These are phyloP conservation scores for Anaspis maculata DNA, from an alignment of 2,888 invertebrate species.

Conservation along the genomic window DNA sequence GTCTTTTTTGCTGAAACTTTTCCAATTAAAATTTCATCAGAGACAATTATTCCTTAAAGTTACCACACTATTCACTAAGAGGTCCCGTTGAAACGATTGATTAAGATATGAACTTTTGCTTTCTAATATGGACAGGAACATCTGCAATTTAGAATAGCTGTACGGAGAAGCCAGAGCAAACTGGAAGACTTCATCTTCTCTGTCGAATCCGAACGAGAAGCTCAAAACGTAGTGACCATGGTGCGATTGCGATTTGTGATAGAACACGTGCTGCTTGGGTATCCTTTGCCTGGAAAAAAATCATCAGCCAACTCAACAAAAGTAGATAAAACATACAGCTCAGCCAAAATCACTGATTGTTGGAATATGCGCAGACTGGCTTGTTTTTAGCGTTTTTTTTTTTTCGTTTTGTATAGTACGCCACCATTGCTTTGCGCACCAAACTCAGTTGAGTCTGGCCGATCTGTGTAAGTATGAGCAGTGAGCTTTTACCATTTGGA, in stretches of 20 bases:
- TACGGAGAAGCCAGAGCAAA: slow-evolving; percentile 92
- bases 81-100: slow-evolving; percentile 59
- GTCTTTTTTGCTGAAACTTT: slow-evolving; percentile 74
- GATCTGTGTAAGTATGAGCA: no score
- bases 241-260: slow-evolving; percentile 84
- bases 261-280: slow-evolving; percentile 77
- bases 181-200: slow-evolving; percentile 90
- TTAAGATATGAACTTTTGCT: slow-evolving; percentile 47
- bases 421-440: no score
- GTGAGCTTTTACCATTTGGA: slow-evolving; percentile 85
- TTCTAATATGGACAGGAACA: slow-evolving; percentile 70
- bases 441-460: no score
- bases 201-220: slow-evolving; percentile 90
- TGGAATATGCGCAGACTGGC: no score
- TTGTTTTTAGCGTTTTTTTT: no score
- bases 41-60: no score
- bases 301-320: no score
- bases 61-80: slow-evolving; percentile 59
- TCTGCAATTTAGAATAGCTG: slow-evolving; percentile 85
- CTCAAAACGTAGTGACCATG: slow-evolving; percentile 87
- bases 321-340: no score
- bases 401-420: no score
- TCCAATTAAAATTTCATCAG: no score
- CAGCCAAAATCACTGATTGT: no score
- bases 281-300: slow-evolving; percentile 76